Evolutionary conservation across 2,888 invertebrate species (phyloP), one percentile per base, ranked within the genome.

Genomic region (Brachynemurus nebulosus): DNA sequence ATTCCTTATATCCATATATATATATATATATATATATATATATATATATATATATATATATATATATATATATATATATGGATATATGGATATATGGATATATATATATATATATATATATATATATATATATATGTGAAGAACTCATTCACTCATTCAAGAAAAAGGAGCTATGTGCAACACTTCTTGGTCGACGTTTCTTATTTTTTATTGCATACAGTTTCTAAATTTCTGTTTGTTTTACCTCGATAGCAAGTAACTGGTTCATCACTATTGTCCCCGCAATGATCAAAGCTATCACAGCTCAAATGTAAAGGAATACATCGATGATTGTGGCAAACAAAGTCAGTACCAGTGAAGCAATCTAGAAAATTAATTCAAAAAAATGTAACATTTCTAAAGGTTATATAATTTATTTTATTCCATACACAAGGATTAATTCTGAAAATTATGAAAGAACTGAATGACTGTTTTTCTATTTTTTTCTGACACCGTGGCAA

Each of bases 211-310:
- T n/a, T n/a, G n/a, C n/a, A n/a, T n/a, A n/a, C n/a, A n/a, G n/a
- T n/a, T n/a, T n/a, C n/a, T n/a, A n/a, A n/a, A n/a, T n/a, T n/a
- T n/a, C n/a, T n/a, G n/a, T n/a, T n/a, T n/a, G n/a, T 19, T 23
- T 47, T 52, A 69, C 72, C 69, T 60, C 64, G 61, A 41, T 69
- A 69, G 51, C 80, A 81, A 39, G 72, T 68, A 1, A 68, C 60
- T 1, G 74, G 72, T 58, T 82, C 82, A 58, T 82, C 82, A 51
- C 76, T 78, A 48, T 71, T 71, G 57, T 82, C 82, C 1, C 82
- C 83, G 52, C 84, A 84, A 53, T 84, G 80, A 62, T 84, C 80
- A 52, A 80, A 79, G 6, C 80, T 80, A 59, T 85, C 83, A 57
- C 84, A 84, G 44, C 74, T 73, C 27, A 84, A 60, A 18, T 75